A percentile compares a stretch with the other conserved stretches of the same genome.
Evolutionary conservation across 2,888 invertebrate genomes (phyloP).

Genomic region (Zaprionus lineosus): DNA sequence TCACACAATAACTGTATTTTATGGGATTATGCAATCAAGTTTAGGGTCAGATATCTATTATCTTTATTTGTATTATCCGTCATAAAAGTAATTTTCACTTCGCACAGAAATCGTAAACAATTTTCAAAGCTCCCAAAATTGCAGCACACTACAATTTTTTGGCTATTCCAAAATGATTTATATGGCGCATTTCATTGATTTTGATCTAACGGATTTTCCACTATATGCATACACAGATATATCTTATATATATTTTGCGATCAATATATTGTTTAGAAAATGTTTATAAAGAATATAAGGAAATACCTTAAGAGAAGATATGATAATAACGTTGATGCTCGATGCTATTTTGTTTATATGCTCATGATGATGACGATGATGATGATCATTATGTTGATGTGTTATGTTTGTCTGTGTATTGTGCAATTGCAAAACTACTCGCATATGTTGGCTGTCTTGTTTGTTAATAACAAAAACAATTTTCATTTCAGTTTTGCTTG

Average conservation of each 20-base stretch:
- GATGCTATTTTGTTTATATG: not conserved
- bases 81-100: conserved; percentile 14
- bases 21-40: conserved; percentile 39
- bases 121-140: conserved; percentile 13
- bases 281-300: conserved; percentile 22
- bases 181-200: conserved; percentile 52
- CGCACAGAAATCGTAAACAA: conserved; percentile 17
- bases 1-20: not conserved
- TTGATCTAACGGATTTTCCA: conserved; percentile 37
- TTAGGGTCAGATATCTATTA: conserved; percentile 5
- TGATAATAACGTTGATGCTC: conserved; percentile 1
- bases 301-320: conserved; percentile 31
- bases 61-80: conserved; percentile 8
- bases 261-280: conserved; percentile 7
- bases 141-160: conserved; percentile 13
- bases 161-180: conserved; percentile 55
- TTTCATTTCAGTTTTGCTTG: conserved; percentile 46
- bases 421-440: conserved; percentile 50
- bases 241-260: too few relatives aligned
- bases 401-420: conserved; percentile 25
- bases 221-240: too few relatives aligned
- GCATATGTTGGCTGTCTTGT: conserved; percentile 22
- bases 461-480: conserved; percentile 58
- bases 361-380: conserved; percentile 9
- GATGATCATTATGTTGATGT: conserved; percentile 24